Evolutionary conservation across 2,888 invertebrate species (phyloP), one percentile per base, ranked within the genome.

Genomic region (Pemphredon lugubris): DNA sequence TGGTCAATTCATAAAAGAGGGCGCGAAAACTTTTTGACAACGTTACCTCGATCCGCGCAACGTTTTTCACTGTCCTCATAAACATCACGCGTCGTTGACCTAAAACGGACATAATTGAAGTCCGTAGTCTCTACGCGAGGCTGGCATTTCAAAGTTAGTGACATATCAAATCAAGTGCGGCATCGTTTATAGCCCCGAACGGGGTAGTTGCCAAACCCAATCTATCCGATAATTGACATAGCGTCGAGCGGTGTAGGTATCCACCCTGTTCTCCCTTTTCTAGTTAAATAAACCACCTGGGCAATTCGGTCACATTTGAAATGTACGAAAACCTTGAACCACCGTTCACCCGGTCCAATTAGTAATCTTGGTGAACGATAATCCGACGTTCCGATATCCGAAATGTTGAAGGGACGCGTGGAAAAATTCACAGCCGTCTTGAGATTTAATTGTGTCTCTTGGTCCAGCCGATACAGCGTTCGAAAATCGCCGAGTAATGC

Each of bases 231-330:
- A 75, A 74, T 75, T 69, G 58, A 65, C 50, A 51, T 42, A 18
- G 40, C 37, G 39, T 34, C 37, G 37, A 16, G 13, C 44, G 34
- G 53, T 50, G 18, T 32, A 40, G 30, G 11, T 3, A 34, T 3
- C 48, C 0, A 37, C 42, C 16, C 11, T 40, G 30, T 54, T 34
- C 11, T n/a, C 34, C n/a, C 9, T n/a, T 58, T 63, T 51, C 58
- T 39, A 47, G 66, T 72, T 66, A 66, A 66, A 54, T 61, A 72
- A 66, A 72, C 34, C 4, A n/a, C n/a, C n/a, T n/a, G n/a, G n/a
- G n/a, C n/a, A n/a, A n/a, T n/a, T n/a, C n/a, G n/a, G n/a, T n/a
- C n/a, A n/a, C n/a, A n/a, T n/a, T n/a, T n/a, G n/a, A n/a, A n/a
- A n/a, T n/a, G n/a, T n/a, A n/a, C n/a, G n/a, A n/a, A n/a, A n/a